Base-by-base conservation (phyloP, 2,797 vertebrate species). In the Centropyge bicolor region DNA sequence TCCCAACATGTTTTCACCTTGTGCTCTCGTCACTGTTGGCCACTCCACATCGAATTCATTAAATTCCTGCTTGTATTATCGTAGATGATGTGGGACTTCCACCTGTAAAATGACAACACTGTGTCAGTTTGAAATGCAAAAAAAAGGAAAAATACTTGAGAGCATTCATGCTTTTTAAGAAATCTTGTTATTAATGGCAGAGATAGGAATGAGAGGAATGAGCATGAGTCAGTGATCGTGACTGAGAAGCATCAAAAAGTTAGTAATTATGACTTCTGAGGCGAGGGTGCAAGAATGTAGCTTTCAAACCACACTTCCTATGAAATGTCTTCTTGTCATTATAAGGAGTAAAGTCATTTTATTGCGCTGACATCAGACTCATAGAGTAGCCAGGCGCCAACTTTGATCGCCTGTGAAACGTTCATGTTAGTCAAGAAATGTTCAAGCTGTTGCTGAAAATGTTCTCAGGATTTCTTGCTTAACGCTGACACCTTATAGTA, bases 31-130 rank as follows among this genome's bases (percentile, higher is more conserved):
- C 54, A 40, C 56, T 82, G 62, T 88, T 70, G 83, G 79, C 86
- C 87, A 66, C 78, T 54, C 63, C 63, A 13, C 63, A 13, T 13
- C 31, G 9, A 31, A 31, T 31, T 31, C 27, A 31, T 31, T 31
- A 31, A 31, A 48, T 67, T 20, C 77, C 54, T 52, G 40, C 62
- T 64, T 19, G 63, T 70, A 76, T 86, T 86, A 93, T 85, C 24
- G 87, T 51, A 94, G 84, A 67, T 93, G 78, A 73, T 81, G 70
- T 17, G 92, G 93, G 40, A 93, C 17, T 60, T 93, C 92, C 82
- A 94, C 93, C 93, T 94, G 78, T 36, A 90, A 89, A 83, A 83
- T 14, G 5, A 82, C 24, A 84, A 36, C 2, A 8, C 36, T 19
- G 2, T 3, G 24, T 72, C 56, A 61, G 59, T 66, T 70, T 56